Base-by-base conservation (phyloP, 2,113 vertebrate species). In the Porphyrio hochstetteri region DNA sequence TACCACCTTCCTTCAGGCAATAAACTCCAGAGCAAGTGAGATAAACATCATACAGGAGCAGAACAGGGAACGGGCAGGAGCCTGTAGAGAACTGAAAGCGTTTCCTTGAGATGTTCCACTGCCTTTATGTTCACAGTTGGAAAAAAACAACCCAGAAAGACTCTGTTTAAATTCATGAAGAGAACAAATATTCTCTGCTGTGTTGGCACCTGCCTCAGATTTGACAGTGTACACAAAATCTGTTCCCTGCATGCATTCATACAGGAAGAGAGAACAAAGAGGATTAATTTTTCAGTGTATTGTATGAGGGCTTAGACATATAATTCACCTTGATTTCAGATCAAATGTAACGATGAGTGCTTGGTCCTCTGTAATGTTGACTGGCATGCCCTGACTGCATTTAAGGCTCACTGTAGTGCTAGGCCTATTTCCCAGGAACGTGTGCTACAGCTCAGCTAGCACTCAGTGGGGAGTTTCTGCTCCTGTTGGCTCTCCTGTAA, bases 1-100 rank as follows among this genome's bases (percentile, higher is more conserved):
- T 48, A 90, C 82, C 76, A 71, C 86, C 44, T 88, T 94, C 76
- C 95, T 96, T 56, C 40, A 86, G 92, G 90, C 82, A 74, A 88
- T 18, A 29, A 80, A 78, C 60, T 74, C 64, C 88, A 83, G 64
- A 71, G 88, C 14, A n/a, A 59, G 60, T 9, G 52, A 90, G 85
- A 86, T 77, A 92, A 86, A 68, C 60, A 86, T 61, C 7, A 1
- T 18, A 16, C 31, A 75, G 61, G 20, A 87, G 82, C 56, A 86
- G 88, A 72, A 52, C 2, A 38, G 50, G 57, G 79, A 55, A 59
- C 33, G 75, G 86, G 76, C 80, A 89, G 77, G 50, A 93, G 56
- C 71, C 67, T 90, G 90, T 68, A 83, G 67, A 82, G 56, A 90
- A 11, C 68, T 6, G 23, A 80, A 63, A 1, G 1, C 18, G 56